These are phyloP conservation scores for Typhlichthys eigenmanni DNA, from an alignment of 2,797 vertebrate genomes.

Conservation along the genomic window DNA sequence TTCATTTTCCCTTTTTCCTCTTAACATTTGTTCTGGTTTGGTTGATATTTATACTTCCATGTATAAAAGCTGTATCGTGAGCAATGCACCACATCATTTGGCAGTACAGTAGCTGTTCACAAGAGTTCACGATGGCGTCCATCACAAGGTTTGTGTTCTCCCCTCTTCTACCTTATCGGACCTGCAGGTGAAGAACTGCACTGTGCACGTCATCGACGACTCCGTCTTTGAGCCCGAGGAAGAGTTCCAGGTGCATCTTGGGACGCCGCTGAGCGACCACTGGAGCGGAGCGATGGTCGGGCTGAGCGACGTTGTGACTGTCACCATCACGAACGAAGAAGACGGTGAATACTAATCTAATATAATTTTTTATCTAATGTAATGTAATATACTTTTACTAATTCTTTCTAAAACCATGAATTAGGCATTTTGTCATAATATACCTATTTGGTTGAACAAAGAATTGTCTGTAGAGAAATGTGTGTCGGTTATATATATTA, in stretches of 20 bases:
- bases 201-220: conserved; percentile 86
- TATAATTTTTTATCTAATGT: too few species aligned
- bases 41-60: too few species aligned
- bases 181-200: conserved; percentile 92
- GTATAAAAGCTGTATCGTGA: too few species aligned
- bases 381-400: neutral
- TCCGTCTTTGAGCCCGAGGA: conserved; percentile 94
- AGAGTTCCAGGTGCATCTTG: conserved; percentile 88
- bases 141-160: neutral
- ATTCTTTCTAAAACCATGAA: neutral
- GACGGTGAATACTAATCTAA: conserved; percentile 80
- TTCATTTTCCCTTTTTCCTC: too few species aligned
- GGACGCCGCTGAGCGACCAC: conserved; percentile 89
- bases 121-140: neutral
- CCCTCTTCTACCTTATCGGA: neutral
- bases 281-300: conserved; percentile 95
- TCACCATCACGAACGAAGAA: conserved; percentile 93
- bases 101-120: neutral
- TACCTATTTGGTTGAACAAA: too few species aligned
- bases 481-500: too few species aligned
- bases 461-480: too few species aligned
- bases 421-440: neutral
- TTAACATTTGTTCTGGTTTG: too few species aligned
- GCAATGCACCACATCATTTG: too few species aligned
- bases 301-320: conserved; percentile 76